Evolutionary conservation across 2,797 vertebrate genomes (phyloP), one percentile per base, ranked within the genome.

Genomic region (Picus viridis): DNA sequence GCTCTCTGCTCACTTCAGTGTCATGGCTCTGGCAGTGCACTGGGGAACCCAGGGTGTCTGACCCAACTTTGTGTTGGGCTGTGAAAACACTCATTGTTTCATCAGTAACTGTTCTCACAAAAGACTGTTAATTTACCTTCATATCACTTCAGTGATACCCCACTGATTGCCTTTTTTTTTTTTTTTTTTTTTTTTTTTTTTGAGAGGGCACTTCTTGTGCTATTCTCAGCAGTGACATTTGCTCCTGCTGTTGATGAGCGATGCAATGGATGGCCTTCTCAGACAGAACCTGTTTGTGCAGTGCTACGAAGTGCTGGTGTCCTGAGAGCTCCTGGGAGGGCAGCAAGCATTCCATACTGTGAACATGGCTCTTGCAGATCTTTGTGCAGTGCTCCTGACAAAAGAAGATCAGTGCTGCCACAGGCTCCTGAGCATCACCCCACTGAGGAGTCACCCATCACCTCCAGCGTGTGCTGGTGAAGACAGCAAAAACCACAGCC

Each of bases 171-270:
- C 74, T 7, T 11, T 6, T 9, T 30, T 22, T 16, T 23, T 4
- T 16, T 20, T 5, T 4, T 16, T 23, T 4, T 16, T 7, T 11
- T 6, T 9, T 30, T 22, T 16, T 23, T 4, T 16, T 20, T 5
- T 4, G 18, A 80, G 12, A 18, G 7, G 19, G 12, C 22, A 9
- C 5, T 61, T 58, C 19, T 39, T 39, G 9, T 32, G 32, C 51
- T 23, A 15, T 8, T 69, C 58, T 64, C 65, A 58, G 41, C 23
- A 32, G 17, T 1, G 2, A 73, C n/a, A 89, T 39, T 32, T 62
- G 8, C 45, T 61, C 29, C 34, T 0, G 0, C 18, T 62, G 22
- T 32, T 72, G 23, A 30, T 0, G 0, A 7, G 53, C 6, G 82
- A 26, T 2, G 45, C 2, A 56, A 68, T 1, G 2, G 47, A 22